Percentiles rank a stretch among this genome's conserved stretches.
These are phyloP conservation scores for Ceuthmochares aereus DNA, from an alignment of 2,113 vertebrate species.

Conservation along the genomic window DNA sequence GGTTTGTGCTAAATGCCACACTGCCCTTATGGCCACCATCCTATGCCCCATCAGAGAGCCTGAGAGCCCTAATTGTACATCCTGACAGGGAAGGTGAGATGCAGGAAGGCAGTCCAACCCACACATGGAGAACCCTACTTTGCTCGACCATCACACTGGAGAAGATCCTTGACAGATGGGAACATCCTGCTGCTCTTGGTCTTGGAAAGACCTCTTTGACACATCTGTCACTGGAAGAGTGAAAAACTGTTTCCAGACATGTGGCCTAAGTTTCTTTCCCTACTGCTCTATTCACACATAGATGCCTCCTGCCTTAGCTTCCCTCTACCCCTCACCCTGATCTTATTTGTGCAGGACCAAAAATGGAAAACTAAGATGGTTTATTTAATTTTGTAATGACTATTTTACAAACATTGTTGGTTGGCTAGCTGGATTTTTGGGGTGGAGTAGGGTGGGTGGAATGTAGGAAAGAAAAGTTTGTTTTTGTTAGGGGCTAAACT, in stretches of 20 bases:
- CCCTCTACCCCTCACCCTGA: neutral
- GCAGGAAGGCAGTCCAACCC: neutral
- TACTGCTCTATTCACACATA: neutral
- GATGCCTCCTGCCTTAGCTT: neutral
- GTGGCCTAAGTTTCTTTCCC: neutral
- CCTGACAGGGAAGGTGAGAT: neutral
- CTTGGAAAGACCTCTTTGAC: neutral
- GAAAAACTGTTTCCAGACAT: neutral
- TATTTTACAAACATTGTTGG: neutral
- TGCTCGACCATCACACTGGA: neutral
- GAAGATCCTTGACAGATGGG: neutral
- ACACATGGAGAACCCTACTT: neutral
- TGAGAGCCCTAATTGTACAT: neutral
- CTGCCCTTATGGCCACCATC: accelerated
- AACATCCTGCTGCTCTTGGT: neutral
- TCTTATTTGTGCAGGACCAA: neutral
- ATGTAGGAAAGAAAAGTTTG: constrained; percentile 19
- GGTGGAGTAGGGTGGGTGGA: neutral
- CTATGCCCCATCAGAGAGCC: neutral
- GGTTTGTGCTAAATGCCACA: neutral
- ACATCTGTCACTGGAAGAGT: neutral
- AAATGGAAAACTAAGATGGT: neutral
- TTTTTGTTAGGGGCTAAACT: neutral
- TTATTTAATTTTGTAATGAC: constrained; percentile 1
- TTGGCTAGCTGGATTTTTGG: neutral